Evolutionary conservation across 2,888 invertebrate genomes (phyloP).

Genomic region (Amphipoea oculea): DNA sequence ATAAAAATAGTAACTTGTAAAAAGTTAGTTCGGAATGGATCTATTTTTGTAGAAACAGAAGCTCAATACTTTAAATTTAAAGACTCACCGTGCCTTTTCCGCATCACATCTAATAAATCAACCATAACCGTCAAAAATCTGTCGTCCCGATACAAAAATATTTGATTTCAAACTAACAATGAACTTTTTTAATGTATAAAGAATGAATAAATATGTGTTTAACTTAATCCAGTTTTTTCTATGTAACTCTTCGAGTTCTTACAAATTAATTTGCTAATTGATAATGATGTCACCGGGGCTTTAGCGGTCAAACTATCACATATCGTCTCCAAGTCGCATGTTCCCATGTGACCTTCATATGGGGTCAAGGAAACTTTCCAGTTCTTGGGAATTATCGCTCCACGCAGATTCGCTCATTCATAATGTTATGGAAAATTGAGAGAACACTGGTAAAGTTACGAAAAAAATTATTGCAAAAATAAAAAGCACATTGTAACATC

Average conservation of each 20-base stretch:
- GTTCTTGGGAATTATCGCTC: constrained; percentile 2
- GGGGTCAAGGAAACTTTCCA: constrained; percentile 25
- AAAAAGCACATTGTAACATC: not conserved
- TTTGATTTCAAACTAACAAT: not conserved
- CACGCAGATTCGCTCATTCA: constrained; percentile 8
- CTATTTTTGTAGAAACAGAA: constrained; percentile 29
- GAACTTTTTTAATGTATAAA: not conserved
- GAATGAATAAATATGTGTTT: constrained; percentile 36
- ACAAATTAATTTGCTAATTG: constrained; percentile 22
- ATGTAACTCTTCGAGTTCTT: not conserved
- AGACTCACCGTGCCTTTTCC: constrained; percentile 39
- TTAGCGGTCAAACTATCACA: constrained; percentile 21
- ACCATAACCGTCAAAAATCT: too few relatives aligned
- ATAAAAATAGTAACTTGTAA: constrained; percentile 52
- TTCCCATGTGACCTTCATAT: constrained; percentile 1
- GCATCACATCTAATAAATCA: constrained; percentile 12
- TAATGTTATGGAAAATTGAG: not conserved
- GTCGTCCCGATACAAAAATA: constrained; percentile 4
- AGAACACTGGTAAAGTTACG: not conserved
- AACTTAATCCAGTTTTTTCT: constrained; percentile 19
- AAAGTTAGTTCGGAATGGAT: constrained; percentile 39
- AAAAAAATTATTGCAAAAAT: not conserved
- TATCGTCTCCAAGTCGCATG: constrained; percentile 8
- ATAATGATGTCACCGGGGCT: constrained; percentile 2
- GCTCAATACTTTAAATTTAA: constrained; percentile 34